These are phyloP conservation scores for Drosophila lacertosa DNA, from an alignment of 1,140 invertebrate species.

Conservation along the genomic window DNA sequence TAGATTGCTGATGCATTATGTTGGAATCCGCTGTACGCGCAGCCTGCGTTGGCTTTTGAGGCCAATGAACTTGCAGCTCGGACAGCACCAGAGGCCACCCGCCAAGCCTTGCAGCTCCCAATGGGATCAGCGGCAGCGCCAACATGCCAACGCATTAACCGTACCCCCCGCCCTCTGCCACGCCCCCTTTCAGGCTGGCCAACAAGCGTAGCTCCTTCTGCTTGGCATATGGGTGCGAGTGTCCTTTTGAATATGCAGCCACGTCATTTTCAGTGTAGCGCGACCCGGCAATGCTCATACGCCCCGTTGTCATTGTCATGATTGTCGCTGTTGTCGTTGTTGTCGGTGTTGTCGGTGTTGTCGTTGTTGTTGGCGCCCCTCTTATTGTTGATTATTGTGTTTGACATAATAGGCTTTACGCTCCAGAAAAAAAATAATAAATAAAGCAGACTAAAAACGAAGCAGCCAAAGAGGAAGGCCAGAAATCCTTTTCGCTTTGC, in stretches of 20 bases:
- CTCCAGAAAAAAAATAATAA: slow-evolving; percentile 66
- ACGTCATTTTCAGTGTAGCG: slow-evolving; percentile 53
- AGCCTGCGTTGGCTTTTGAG: slow-evolving; percentile 27
- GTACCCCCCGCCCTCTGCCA: slow-evolving; percentile 7
- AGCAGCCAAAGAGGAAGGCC: slow-evolving; percentile 30
- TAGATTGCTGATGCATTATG: slow-evolving; percentile 67
- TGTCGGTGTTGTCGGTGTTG: slow-evolving; percentile 57
- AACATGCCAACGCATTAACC: slow-evolving; percentile 68
- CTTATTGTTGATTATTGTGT: slow-evolving; percentile 82
- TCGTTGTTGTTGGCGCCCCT: slow-evolving; percentile 39
- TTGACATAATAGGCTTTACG: slow-evolving; percentile 83
- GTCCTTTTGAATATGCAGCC: slow-evolving; percentile 71
- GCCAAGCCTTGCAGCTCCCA: slow-evolving; percentile 29
- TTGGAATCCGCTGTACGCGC: slow-evolving; percentile 41
- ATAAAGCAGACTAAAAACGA: slow-evolving; percentile 21
- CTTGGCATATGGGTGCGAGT: slow-evolving; percentile 26
- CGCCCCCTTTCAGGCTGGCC: not conserved
- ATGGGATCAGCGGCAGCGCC: slow-evolving; percentile 30
- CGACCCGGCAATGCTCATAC: slow-evolving; percentile 59
- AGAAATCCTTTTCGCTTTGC: slow-evolving; percentile 70
- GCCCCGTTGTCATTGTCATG: slow-evolving; percentile 62
- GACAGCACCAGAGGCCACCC: slow-evolving; percentile 40
- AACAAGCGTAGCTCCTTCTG: not conserved
- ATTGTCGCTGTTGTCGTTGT: slow-evolving; percentile 44
- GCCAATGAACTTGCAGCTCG: slow-evolving; percentile 62